Base-by-base conservation (phyloP, 2,888 invertebrate species). In the Anodontia alba region DNA sequence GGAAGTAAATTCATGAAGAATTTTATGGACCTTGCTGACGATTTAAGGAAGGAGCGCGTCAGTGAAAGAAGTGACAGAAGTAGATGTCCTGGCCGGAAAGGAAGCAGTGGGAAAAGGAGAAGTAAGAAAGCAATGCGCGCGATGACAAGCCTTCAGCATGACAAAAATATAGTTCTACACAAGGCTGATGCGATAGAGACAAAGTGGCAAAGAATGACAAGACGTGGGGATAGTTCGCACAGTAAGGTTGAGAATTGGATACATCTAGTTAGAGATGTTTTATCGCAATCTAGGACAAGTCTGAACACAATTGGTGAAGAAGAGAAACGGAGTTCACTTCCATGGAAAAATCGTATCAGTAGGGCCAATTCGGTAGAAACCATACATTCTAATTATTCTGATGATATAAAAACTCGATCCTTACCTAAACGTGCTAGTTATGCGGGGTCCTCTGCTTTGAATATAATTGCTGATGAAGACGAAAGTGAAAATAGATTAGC, bases 1-100 rank as follows among this genome's bases (percentile, higher is more conserved):
- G 89, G 88, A 8, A 88, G 84, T 29, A 89, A 89, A 72, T 90
- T 91, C 42, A 83, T 91, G 86, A 88, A 87, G 66, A 89, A 89
- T 23, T 92, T 90, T 77, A 83, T 92, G 80, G 90, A 91, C 31
- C 87, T 92, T 23, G 92, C 92, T 0, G 89, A 89, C 43, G 92
- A 92, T 72, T 76, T 92, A 26, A 74, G 87, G 17, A 84, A 89
- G n/a, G 90, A 90, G 51, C 76, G 82, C 1, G 84, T 85, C 31
- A 87, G 84, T 68, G 83, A 85, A 31, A 84, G 62, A 15, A 87
- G 84, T 26, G 57, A 81, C 17, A 54, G n/a, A 12, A 80, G 75
- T 49, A 78, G 79, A 33, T 46, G 73, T 5, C 62, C 36, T 31
- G 73, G 83, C n/a, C 74, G 83, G 15, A 82, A 86, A 12, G 77